Evolutionary conservation across 2,888 invertebrate genomes (phyloP), one percentile per base, ranked within the genome.

Genomic region (Hylaea fasciaria): DNA sequence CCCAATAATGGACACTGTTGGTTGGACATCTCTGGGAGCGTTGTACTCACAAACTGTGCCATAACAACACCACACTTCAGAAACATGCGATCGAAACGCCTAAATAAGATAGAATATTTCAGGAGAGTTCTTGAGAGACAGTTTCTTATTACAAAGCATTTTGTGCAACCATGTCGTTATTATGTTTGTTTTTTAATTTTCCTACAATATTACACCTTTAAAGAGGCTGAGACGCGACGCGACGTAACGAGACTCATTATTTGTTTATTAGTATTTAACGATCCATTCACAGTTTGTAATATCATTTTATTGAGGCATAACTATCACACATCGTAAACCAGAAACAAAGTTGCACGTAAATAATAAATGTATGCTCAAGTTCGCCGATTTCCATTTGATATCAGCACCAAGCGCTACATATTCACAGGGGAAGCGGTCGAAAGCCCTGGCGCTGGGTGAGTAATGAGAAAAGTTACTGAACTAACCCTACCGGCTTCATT

Each of bases 401-500:
- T 51, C 52, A 46, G 14, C 40, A 40, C 5, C 35, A 44, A 59
- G 32, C 37, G 10, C 52, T 51, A 54, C 50, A 48, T 44, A 47
- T 58, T 65, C 52, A 61, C 35, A 48, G 48, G 32, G 32, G 22
- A 13, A 67, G 63, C 62, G 60, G 68, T 60, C 66, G 64, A 72
- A 70, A 72, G 68, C 65, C 64, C 61, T 52, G 60, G 65, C 52
- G 64, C 62, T 46, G 43, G 32, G 49, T 64, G 65, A 69, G 65
- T 75, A 74, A 76, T 74, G 73, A 73, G 71, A 74, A 74, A 76
- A 75, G 66, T 68, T 66, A 54, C 29, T 64, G 44, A 60, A 61
- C 63, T 57, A 60, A 57, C 46, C 52, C 51, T 62, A 64, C 61
- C 57, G 57, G 64, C 62, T 53, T 64, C 29, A 51, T 57, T 55